phyloP scores from a whole-genome alignment of 2,888 invertebrate species.

The Patella pellucida region DNA sequence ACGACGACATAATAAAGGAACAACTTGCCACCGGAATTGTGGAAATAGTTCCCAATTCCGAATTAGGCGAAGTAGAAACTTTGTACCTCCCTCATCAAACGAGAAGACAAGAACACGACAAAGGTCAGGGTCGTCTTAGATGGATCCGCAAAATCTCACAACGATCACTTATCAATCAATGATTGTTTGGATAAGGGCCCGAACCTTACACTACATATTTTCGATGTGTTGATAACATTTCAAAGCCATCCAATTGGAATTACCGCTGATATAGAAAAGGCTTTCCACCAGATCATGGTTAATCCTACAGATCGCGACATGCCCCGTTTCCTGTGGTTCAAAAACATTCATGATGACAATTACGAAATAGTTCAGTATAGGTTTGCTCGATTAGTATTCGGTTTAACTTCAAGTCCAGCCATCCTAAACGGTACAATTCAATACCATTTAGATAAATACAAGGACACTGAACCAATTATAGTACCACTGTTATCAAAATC shows the following conservation, averaged over 20 bases:
- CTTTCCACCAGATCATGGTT: conserved; percentile 12
- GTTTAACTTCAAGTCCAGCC: conserved; percentile 9
- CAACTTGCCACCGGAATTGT: not conserved
- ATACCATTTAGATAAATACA: not conserved
- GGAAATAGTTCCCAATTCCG: not conserved
- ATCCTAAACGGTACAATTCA: not conserved
- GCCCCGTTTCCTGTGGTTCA: not conserved
- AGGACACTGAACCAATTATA: not conserved
- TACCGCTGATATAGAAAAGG: conserved; percentile 14
- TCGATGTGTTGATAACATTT: conserved; percentile 4
- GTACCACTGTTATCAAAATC: not conserved
- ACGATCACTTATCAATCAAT: conserved; percentile 8
- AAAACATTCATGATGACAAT: not conserved
- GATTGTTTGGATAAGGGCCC: conserved; percentile 7
- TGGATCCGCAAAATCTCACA: conserved; percentile 6
- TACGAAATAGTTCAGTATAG: not conserved
- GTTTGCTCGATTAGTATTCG: conserved; percentile 8
- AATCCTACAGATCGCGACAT: not conserved
- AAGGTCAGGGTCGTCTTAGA: conserved; percentile 10
- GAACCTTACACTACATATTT: conserved; percentile 11
- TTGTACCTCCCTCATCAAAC: not conserved
- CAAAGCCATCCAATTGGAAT: conserved; percentile 1
- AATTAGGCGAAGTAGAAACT: not conserved
- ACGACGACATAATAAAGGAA: not conserved
- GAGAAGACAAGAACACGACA: conserved; percentile 13